phyloP scores from a whole-genome alignment of 2,113 vertebrate genomes.

The Pardalotus punctatus region DNA sequence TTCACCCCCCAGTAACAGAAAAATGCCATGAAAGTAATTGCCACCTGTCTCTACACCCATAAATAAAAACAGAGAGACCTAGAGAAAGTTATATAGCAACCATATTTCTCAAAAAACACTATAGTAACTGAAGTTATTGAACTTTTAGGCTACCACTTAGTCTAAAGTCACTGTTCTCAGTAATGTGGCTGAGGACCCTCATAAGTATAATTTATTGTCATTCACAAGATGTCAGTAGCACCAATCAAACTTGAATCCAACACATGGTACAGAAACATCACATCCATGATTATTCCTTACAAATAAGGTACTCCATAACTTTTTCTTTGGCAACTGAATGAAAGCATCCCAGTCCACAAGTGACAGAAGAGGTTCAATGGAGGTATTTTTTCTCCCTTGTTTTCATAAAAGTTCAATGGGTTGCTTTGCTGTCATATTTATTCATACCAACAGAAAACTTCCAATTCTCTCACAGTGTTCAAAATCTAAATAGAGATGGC shows the following conservation, averaged over 20 bases:
- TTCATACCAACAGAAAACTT: background rate
- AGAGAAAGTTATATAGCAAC: background rate
- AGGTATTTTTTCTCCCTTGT: background rate
- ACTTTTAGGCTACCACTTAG: background rate
- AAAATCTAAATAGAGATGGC: background rate
- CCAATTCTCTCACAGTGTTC: background rate
- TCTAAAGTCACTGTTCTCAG: background rate
- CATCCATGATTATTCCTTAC: background rate
- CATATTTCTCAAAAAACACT: background rate
- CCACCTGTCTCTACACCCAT: background rate
- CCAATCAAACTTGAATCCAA: background rate
- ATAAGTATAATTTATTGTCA: background rate
- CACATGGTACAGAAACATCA: background rate
- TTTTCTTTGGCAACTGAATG: background rate
- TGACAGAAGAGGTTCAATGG: background rate
- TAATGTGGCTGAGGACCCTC: background rate
- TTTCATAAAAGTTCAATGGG: background rate
- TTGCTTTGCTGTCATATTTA: background rate
- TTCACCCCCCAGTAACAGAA: background rate
- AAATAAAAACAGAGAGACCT: background rate
- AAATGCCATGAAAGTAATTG: background rate
- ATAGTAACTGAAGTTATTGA: background rate
- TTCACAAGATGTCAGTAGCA: background rate
- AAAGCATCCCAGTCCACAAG: background rate
- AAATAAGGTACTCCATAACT: background rate